phyloP scores from a whole-genome alignment of 2,797 vertebrate species.

The Cyprinodon diabolis region DNA sequence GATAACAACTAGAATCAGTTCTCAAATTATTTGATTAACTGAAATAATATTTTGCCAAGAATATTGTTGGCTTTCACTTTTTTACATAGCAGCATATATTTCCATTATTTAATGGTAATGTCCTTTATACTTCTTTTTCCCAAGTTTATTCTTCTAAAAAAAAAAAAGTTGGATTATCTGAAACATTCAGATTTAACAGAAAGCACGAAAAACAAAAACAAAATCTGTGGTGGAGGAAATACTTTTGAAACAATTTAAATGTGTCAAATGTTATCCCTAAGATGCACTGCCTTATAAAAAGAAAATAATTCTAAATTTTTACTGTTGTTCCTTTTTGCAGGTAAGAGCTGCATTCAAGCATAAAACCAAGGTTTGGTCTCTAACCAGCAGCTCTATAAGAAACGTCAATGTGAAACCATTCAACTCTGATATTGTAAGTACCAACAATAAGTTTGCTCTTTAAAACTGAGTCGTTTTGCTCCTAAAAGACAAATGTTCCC shows the following conservation, averaged over 20 bases:
- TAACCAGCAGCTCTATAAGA: conserved; percentile 92
- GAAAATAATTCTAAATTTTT: neutral
- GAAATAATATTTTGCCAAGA: too few species aligned
- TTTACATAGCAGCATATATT: too few species aligned
- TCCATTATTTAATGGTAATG: too few species aligned
- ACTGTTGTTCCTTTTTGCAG: conserved; percentile 67
- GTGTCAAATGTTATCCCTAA: neutral
- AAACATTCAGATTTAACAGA: too few species aligned
- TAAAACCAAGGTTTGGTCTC: conserved; percentile 98
- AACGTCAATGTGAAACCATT: conserved; percentile 91
- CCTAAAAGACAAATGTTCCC: conserved; percentile 15
- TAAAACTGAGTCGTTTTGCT: neutral
- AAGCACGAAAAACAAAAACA: too few species aligned
- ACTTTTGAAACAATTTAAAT: neutral
- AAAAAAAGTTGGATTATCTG: too few species aligned
- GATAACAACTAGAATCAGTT: too few species aligned
- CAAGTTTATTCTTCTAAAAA: too few species aligned
- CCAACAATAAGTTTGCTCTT: neutral
- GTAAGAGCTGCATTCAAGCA: conserved; percentile 98
- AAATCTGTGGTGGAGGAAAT: too few species aligned
- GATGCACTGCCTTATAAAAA: neutral
- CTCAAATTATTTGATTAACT: too few species aligned
- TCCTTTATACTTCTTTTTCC: too few species aligned
- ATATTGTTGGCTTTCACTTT: too few species aligned
- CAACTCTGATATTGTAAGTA: conserved; percentile 94